A percentile compares a stretch with the other conserved stretches of the same genome.
Conservation (phyloP, 2,888 invertebrate species). For the Standfussiana lucernea region DNA sequence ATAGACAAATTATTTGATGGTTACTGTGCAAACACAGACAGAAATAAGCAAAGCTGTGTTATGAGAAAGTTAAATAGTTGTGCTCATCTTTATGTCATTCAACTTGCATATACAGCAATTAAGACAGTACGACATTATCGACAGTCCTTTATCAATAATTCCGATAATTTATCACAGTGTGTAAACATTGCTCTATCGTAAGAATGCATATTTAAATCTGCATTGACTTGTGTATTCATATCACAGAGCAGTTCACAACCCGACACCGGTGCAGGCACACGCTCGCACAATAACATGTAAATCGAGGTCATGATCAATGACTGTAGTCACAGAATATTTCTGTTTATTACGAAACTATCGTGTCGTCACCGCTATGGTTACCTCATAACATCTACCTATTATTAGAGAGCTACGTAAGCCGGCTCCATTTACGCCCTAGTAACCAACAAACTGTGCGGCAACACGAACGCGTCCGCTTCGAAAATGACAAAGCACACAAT, state of each 20-base stretch:
- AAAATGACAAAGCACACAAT: slow-evolving; percentile 80
- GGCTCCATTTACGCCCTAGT: slow-evolving; percentile 85
- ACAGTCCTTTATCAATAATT: slow-evolving; percentile 20
- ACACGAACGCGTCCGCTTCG: slow-evolving; percentile 81
- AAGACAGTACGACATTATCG: not conserved
- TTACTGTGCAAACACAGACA: slow-evolving; percentile 10
- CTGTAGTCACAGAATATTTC: slow-evolving; percentile 85
- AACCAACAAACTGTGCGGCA: slow-evolving; percentile 80
- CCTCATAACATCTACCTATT: slow-evolving; percentile 88
- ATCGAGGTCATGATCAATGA: slow-evolving; percentile 86
- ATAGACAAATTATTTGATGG: slow-evolving; percentile 34
- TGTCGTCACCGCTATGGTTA: slow-evolving; percentile 85
- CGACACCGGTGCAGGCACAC: slow-evolving; percentile 73
- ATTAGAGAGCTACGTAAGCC: slow-evolving; percentile 86
- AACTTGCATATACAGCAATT: slow-evolving; percentile 7
- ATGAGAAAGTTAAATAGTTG: slow-evolving; percentile 15
- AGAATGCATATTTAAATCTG: slow-evolving; percentile 28
- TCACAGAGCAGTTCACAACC: slow-evolving; percentile 72
- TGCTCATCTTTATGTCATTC: slow-evolving; percentile 1
- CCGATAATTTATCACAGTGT: slow-evolving; percentile 29
- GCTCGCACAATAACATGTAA: slow-evolving; percentile 68
- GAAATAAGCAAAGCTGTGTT: not conserved
- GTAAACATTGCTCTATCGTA: slow-evolving; percentile 28
- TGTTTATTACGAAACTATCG: slow-evolving; percentile 84
- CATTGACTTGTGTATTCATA: slow-evolving; percentile 38